phyloP scores from a whole-genome alignment of 2,113 vertebrate species.

The Caloenas nicobarica region DNA sequence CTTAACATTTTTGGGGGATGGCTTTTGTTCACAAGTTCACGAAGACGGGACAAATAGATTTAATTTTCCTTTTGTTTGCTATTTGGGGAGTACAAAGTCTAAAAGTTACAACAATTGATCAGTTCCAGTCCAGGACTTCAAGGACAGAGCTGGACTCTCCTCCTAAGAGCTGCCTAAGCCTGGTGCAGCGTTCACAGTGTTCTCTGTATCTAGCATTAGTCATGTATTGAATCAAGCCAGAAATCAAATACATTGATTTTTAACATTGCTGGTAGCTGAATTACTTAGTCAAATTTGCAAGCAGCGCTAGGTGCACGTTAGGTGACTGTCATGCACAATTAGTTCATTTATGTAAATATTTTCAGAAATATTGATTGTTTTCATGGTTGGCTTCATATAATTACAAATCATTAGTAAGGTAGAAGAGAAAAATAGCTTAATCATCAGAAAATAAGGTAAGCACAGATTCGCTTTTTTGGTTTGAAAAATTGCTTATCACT shows the following conservation, averaged over 20 bases:
- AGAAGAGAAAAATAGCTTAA: slow-evolving; percentile 36
- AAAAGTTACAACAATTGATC: neutral
- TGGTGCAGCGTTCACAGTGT: neutral
- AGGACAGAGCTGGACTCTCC: neutral
- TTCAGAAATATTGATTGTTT: slow-evolving; percentile 49
- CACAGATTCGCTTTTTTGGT: neutral
- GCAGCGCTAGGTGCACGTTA: neutral
- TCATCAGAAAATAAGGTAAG: neutral
- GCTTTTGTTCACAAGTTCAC: neutral
- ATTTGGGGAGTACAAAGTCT: neutral
- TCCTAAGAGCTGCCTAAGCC: neutral
- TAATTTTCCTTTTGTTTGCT: neutral
- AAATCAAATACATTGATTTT: slow-evolving; percentile 38
- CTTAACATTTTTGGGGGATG: neutral
- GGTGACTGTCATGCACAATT: slow-evolving; percentile 33
- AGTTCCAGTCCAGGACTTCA: neutral
- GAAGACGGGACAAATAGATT: neutral
- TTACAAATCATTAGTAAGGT: slow-evolving; percentile 36
- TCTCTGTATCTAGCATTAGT: neutral
- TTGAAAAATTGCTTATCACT: neutral
- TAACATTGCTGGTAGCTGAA: neutral
- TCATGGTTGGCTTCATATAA: slow-evolving; percentile 16
- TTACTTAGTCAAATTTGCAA: slow-evolving; percentile 45
- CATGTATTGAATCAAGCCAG: neutral
- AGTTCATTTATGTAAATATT: slow-evolving; percentile 35